A percentile compares a stretch with the other conserved stretches of the same genome.
These are phyloP conservation scores for Diadophis punctatus DNA, from an alignment of 2,113 vertebrate species.

Conservation along the genomic window DNA sequence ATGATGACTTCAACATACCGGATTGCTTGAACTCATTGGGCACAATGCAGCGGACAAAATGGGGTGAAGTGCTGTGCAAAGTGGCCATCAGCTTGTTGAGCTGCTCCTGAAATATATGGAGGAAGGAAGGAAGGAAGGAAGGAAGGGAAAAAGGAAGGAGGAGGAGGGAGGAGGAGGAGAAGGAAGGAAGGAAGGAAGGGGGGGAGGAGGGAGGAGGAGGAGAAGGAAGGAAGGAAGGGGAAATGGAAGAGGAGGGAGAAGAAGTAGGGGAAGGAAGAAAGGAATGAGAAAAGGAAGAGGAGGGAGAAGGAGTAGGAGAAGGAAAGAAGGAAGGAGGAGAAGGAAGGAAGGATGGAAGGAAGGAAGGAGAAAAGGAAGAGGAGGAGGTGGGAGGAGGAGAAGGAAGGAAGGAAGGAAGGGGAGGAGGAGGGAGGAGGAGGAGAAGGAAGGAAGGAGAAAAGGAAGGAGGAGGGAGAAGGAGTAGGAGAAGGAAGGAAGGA, in stretches of 20 bases:
- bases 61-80: slow-evolving; percentile 39
- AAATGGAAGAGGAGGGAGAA: too few relatives aligned
- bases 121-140: neutral
- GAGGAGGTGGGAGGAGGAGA: too few relatives aligned
- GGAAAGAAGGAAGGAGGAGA: too few relatives aligned
- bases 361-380: too few relatives aligned
- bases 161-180: neutral
- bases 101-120: slow-evolving; percentile 46
- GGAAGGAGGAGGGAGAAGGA: neutral
- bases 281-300: too few relatives aligned
- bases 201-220: too few relatives aligned
- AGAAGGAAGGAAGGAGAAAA: neutral
- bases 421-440: neutral
- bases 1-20: neutral
- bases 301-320: too few relatives aligned
- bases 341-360: too few relatives aligned
- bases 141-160: too few relatives aligned
- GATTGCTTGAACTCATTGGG: slow-evolving; percentile 49
- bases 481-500: too few relatives aligned
- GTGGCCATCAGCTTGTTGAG: slow-evolving; percentile 46
- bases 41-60: slow-evolving; percentile 49
- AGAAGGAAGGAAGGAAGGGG: neutral
- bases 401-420: too few relatives aligned
- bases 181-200: neutral
- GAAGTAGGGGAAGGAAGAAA: too few relatives aligned